These are phyloP conservation scores for Sphecodes monilicornis DNA, from an alignment of 2,888 invertebrate species.

Conservation along the genomic window DNA sequence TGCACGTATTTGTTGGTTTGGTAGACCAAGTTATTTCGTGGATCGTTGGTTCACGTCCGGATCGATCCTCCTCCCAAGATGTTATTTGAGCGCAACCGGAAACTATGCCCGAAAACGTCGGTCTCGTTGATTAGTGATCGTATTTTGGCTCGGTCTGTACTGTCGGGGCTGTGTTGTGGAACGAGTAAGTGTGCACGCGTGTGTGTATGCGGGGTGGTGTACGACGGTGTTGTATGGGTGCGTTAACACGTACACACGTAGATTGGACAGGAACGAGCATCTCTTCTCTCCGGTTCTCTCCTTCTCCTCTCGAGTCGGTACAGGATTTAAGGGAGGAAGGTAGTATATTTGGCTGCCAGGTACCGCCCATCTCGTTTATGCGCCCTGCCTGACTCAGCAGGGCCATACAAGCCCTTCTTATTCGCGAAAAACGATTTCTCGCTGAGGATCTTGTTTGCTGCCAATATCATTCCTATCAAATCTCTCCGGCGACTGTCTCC, in stretches of 20 bases:
- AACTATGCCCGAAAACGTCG: conserved; percentile 64
- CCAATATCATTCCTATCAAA: conserved; percentile 69
- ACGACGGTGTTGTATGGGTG: conserved; percentile 24
- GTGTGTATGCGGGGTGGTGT: background rate
- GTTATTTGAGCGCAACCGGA: conserved; percentile 60
- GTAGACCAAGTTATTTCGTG: conserved; percentile 49
- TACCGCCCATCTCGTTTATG: conserved; percentile 82
- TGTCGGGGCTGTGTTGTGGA: conserved; percentile 10
- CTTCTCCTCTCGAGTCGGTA: conserved; percentile 55
- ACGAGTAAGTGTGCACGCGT: background rate
- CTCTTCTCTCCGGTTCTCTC: conserved; percentile 24
- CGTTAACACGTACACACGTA: conserved; percentile 50
- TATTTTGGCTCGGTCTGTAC: conserved; percentile 73
- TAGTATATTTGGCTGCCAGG: conserved; percentile 79
- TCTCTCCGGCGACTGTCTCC: conserved; percentile 48
- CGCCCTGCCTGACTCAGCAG: conserved; percentile 79
- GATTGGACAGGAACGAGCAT: conserved; percentile 42
- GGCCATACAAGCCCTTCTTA: conserved; percentile 72
- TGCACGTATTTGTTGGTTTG: conserved; percentile 33
- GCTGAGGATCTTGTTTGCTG: conserved; percentile 75
- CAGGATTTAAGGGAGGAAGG: conserved; percentile 79
- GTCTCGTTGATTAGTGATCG: conserved; percentile 75
- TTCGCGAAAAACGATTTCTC: conserved; percentile 78
- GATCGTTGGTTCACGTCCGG: conserved; percentile 58
- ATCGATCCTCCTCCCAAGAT: conserved; percentile 65